These are phyloP conservation scores for Augiades crinisus DNA, from an alignment of 2,888 invertebrate species.

Conservation along the genomic window DNA sequence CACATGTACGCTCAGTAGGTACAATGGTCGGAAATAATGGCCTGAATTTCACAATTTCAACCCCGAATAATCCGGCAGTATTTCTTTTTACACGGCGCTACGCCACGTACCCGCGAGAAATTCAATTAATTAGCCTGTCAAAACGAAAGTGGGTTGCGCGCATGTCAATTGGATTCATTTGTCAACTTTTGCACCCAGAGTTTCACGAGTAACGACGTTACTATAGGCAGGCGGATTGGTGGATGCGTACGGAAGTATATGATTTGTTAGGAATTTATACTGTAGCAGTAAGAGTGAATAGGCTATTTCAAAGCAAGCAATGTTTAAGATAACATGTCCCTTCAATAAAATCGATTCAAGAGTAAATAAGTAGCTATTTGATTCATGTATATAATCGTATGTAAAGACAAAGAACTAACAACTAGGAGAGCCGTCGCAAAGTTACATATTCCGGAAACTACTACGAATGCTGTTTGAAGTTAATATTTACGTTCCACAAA, in stretches of 20 bases:
- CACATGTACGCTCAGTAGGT: too few species aligned
- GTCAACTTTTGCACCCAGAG: constrained; percentile 18
- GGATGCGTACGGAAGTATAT: background rate
- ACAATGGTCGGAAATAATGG: too few species aligned
- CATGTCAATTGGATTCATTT: constrained; percentile 31
- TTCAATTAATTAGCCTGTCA: constrained; percentile 51
- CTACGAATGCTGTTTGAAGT: background rate
- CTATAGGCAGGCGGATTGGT: background rate
- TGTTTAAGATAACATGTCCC: too few species aligned
- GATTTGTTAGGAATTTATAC: too few species aligned
- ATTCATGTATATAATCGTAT: too few species aligned
- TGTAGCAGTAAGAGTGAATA: too few species aligned
- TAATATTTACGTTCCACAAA: constrained; percentile 4
- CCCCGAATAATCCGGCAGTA: constrained; percentile 6
- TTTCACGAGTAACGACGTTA: constrained; percentile 11
- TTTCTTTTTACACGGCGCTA: constrained; percentile 16
- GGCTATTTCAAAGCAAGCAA: too few species aligned
- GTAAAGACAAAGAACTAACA: too few species aligned
- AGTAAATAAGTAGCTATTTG: too few species aligned
- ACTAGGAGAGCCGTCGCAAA: background rate
- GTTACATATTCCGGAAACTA: background rate
- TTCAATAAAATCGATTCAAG: too few species aligned
- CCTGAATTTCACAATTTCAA: background rate
- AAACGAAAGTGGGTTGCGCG: constrained; percentile 42
- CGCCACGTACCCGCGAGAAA: constrained; percentile 31